phyloP scores from a whole-genome alignment of 2,797 vertebrate species.

The Galaxias olidus region DNA sequence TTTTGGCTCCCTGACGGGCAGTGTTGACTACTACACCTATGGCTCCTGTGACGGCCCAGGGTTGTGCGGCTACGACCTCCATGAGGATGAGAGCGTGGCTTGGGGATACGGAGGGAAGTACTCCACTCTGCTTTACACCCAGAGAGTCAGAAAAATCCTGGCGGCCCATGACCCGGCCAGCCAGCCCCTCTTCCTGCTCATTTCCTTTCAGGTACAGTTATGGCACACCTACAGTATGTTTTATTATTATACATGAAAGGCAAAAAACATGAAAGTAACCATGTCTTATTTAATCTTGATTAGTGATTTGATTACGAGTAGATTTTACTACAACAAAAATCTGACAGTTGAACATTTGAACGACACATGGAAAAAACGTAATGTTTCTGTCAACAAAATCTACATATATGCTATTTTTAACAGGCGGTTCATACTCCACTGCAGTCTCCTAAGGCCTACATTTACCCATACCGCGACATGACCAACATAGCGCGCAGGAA shows the following conservation, averaged over 20 bases:
- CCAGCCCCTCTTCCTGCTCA: conserved; percentile 89
- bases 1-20: conserved; percentile 93
- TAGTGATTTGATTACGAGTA: too few relatives aligned
- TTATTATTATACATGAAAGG: not conserved
- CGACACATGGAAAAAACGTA: too few relatives aligned
- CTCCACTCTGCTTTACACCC: conserved; percentile 90
- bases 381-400: too few relatives aligned
- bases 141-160: conserved; percentile 89
- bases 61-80: conserved; percentile 91
- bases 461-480: conserved; percentile 90
- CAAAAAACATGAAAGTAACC: too few relatives aligned
- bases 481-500: conserved; percentile 87
- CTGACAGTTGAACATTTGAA: too few relatives aligned
- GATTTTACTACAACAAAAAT: too few relatives aligned
- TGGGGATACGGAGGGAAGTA: conserved; percentile 92
- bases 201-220: conserved; percentile 81
- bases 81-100: conserved; percentile 87
- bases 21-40: conserved; percentile 94
- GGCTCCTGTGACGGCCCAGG: conserved; percentile 91
- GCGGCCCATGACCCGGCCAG: conserved; percentile 75
- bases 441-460: conserved; percentile 89
- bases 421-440: conserved; percentile 93
- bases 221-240: not conserved
- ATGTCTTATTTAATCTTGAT: too few relatives aligned
- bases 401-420: too few relatives aligned